Conservation (phyloP, 1,140 invertebrate species). For the Triops longicaudatus region DNA sequence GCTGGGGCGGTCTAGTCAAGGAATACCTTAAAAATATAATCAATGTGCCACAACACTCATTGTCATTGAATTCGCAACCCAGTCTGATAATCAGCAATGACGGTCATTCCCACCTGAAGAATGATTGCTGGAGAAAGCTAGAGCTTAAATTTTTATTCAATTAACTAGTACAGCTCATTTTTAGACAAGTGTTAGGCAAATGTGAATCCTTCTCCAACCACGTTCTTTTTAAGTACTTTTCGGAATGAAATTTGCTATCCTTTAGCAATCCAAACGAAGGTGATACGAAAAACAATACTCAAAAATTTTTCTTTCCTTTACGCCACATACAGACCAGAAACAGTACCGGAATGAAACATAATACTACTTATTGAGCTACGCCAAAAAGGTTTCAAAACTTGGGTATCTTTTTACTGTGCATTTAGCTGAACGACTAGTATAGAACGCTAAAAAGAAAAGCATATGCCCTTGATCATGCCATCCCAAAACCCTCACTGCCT, state of each 20-base stretch:
- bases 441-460: background rate
- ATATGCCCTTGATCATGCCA: slow-evolving; percentile 44
- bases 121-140: too few relatives aligned
- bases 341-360: background rate
- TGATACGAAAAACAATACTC: background rate
- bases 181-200: background rate
- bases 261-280: background rate
- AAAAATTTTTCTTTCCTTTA: background rate
- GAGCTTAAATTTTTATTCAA: too few relatives aligned
- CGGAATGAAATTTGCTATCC: background rate
- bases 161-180: too few relatives aligned
- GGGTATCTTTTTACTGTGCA: background rate
- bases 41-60: too few relatives aligned
- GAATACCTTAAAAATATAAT: too few relatives aligned
- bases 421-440: background rate
- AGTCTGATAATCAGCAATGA: too few relatives aligned
- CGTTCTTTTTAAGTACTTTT: background rate
- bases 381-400: background rate
- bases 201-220: background rate
- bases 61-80: too few relatives aligned
- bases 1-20: too few relatives aligned
- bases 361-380: background rate
- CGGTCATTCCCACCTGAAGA: too few relatives aligned
- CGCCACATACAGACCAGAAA: background rate
- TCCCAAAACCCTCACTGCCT: slow-evolving; percentile 89